Evolutionary conservation across 1,140 invertebrate species (phyloP).

Genomic region (Lasaia peninsularis): DNA sequence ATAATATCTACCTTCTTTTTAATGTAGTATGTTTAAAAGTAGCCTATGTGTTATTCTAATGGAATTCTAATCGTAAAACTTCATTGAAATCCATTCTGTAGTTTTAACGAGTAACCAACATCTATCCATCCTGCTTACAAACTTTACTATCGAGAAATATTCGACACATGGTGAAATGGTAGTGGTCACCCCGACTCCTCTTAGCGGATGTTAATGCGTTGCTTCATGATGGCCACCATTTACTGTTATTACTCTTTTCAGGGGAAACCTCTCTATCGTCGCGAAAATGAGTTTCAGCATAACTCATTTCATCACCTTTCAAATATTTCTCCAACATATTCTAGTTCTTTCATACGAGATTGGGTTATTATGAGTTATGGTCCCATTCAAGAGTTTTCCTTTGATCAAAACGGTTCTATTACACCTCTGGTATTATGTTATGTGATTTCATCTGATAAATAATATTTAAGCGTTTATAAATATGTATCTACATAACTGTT

Average conservation of each 20-base stretch:
- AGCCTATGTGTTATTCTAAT: no score
- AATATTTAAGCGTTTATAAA: no score
- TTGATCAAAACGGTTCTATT: constrained; percentile 26
- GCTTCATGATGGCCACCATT: constrained; percentile 47
- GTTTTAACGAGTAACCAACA: not conserved
- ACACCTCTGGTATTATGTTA: constrained; percentile 24
- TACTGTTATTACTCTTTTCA: constrained; percentile 53
- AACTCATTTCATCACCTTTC: constrained; percentile 50
- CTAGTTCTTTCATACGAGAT: constrained; percentile 32
- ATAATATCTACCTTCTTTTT: no score
- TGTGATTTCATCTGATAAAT: not conserved
- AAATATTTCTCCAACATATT: constrained; percentile 35
- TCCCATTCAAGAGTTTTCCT: constrained; percentile 26
- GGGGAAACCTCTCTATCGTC: constrained; percentile 44
- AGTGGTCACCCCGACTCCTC: constrained; percentile 31
- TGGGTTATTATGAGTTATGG: constrained; percentile 30
- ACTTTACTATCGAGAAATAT: not conserved
- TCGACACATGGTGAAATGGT: constrained; percentile 23
- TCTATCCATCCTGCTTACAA: not conserved
- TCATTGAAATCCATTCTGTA: no score
- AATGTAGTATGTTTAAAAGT: no score
- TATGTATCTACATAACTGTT: no score
- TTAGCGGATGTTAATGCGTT: constrained; percentile 46
- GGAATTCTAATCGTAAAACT: no score
- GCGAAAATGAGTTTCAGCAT: constrained; percentile 54